A percentile compares a stretch with the other conserved stretches of the same genome.
These are phyloP conservation scores for Arenicola marina DNA, from an alignment of 2,888 invertebrate species.

Conservation along the genomic window DNA sequence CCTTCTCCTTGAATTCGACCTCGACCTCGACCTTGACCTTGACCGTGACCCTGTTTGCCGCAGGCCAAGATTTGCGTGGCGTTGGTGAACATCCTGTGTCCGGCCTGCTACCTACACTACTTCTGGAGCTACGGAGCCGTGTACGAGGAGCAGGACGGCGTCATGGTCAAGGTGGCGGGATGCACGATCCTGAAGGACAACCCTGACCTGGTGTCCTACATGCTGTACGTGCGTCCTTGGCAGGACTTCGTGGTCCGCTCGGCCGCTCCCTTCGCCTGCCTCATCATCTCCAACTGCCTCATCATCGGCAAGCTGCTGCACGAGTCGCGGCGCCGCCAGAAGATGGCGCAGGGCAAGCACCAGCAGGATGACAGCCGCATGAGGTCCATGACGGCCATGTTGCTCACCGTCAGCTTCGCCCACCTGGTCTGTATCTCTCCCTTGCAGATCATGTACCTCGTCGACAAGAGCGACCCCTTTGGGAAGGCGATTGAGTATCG, in stretches of 20 bases:
- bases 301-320: conserved; percentile 10
- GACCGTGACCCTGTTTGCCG: too few species aligned
- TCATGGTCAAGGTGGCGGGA: not conserved
- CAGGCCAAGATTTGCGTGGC: conserved; percentile 9
- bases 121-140: conserved; percentile 10
- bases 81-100: conserved; percentile 8
- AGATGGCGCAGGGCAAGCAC: not conserved
- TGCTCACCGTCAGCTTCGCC: too few species aligned
- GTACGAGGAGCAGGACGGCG: conserved; percentile 1
- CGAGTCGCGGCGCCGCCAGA: not conserved
- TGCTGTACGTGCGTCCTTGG: conserved; percentile 11
- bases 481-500: conserved; percentile 3
- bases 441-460: conserved; percentile 19
- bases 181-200: conserved; percentile 11
- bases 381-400: not conserved
- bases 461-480: too few species aligned
- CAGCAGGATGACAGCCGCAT: not conserved
- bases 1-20: too few species aligned
- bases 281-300: conserved; percentile 17
- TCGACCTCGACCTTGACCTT: too few species aligned
- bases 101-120: conserved; percentile 10
- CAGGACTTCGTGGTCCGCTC: conserved; percentile 11
- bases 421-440: conserved; percentile 11
- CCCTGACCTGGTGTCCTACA: conserved; percentile 6
- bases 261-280: conserved; percentile 8